A percentile compares a stretch with the other conserved stretches of the same genome.
Evolutionary conservation across 2,113 vertebrate genomes (phyloP).

Genomic region (Philantomba maxwellii): DNA sequence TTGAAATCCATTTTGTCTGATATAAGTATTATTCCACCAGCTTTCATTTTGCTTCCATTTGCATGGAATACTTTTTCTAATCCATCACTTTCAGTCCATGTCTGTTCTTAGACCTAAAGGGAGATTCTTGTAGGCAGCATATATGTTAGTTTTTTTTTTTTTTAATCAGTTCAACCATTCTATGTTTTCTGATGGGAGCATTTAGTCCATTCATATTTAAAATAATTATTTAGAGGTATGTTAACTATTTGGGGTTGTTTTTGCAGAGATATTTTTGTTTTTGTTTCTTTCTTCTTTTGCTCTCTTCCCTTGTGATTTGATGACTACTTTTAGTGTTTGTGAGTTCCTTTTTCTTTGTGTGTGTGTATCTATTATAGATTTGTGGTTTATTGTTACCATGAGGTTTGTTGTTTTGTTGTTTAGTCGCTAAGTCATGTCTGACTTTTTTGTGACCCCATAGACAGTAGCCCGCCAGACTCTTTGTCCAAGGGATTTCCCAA

Average conservation of each 20-base stretch:
- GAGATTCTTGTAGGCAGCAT: not conserved
- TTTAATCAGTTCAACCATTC: not conserved
- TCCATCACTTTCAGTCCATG: not conserved
- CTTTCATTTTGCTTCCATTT: not conserved
- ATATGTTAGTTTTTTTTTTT: not conserved
- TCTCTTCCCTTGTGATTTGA: not conserved
- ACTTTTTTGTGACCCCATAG: not conserved
- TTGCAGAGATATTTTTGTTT: not conserved
- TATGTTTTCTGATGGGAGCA: not conserved
- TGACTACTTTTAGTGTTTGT: not conserved
- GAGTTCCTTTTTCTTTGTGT: not conserved
- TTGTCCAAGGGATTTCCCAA: not conserved
- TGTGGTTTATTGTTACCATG: no score
- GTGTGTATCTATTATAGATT: not conserved
- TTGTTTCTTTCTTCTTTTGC: not conserved
- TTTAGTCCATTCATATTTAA: not conserved
- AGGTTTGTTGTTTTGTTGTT: not conserved
- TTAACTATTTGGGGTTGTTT: not conserved
- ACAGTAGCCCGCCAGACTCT: not conserved
- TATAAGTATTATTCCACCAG: not conserved
- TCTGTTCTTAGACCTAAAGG: not conserved
- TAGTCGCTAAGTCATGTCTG: not conserved
- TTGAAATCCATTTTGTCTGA: not conserved
- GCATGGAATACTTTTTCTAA: not conserved
- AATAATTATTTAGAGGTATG: not conserved